phyloP scores from a whole-genome alignment of 2,888 invertebrate genomes.

The Mactromeris polynyma region DNA sequence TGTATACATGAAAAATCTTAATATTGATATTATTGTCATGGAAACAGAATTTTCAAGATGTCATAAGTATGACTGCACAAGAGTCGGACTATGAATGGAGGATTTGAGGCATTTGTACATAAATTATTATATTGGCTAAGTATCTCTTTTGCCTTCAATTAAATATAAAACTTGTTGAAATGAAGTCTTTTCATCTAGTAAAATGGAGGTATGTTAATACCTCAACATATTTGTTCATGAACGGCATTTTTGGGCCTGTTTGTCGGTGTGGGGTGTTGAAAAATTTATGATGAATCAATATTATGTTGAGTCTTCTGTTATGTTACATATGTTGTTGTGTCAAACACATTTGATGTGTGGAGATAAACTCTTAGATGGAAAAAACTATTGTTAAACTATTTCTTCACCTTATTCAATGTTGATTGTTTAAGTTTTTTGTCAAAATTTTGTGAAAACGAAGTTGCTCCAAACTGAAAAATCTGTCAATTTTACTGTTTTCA shows the following conservation, averaged over 20 bases:
- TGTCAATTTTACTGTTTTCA: too few species aligned
- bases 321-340: neutral
- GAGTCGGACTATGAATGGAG: neutral
- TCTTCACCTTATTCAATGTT: neutral
- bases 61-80: neutral
- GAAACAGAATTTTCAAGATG: neutral
- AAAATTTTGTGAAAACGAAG: neutral
- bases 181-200: neutral
- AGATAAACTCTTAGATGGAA: neutral
- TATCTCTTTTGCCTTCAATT: neutral
- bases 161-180: neutral
- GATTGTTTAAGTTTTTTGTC: neutral
- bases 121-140: slow-evolving; percentile 9
- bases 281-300: neutral
- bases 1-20: neutral
- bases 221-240: neutral
- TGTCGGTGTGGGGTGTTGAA: neutral
- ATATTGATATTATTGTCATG: neutral
- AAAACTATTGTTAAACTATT: neutral
- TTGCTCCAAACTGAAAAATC: too few species aligned
- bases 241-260: neutral
- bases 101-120: neutral
- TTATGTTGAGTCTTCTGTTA: neutral
- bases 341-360: neutral
- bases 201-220: neutral